phyloP scores from a whole-genome alignment of 2,113 vertebrate species.

The Percina caprodes region DNA sequence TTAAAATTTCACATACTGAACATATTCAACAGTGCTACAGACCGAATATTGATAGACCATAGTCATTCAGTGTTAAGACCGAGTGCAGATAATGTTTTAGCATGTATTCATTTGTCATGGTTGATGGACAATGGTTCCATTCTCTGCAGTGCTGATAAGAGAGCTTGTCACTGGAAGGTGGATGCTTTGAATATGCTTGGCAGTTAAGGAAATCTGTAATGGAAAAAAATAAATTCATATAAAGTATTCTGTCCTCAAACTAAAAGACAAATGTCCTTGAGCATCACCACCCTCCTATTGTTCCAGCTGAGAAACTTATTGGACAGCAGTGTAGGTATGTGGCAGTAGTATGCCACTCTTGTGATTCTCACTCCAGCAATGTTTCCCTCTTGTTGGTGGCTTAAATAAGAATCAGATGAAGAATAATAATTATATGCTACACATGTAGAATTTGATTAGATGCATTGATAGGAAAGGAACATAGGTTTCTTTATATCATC shows the following conservation, averaged over 20 bases:
- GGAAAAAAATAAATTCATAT: not conserved
- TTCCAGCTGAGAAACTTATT: not conserved
- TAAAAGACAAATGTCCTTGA: slow-evolving; percentile 33
- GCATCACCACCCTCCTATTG: not conserved
- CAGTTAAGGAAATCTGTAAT: slow-evolving; percentile 14
- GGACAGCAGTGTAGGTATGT: not conserved
- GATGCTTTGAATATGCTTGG: slow-evolving; percentile 31
- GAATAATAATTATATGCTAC: not conserved
- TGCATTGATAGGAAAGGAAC: not conserved
- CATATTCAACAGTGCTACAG: slow-evolving; percentile 10
- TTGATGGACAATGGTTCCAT: slow-evolving; percentile 46
- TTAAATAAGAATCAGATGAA: slow-evolving; percentile 5
- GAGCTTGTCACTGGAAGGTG: slow-evolving; percentile 23
- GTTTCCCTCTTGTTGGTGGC: not conserved
- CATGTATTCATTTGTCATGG: slow-evolving; percentile 53
- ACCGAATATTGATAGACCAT: slow-evolving; percentile 30
- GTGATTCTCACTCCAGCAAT: slow-evolving; percentile 9
- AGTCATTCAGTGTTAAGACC: slow-evolving; percentile 38
- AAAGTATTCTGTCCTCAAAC: not conserved
- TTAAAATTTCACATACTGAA: slow-evolving; percentile 37
- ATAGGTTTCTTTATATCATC: not conserved
- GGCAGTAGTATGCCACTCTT: not conserved
- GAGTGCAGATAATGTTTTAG: slow-evolving; percentile 42
- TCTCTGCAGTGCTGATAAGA: slow-evolving; percentile 55
- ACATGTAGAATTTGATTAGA: slow-evolving; percentile 7